Percentiles rank a stretch among this genome's conserved stretches.
phyloP scores from a whole-genome alignment of 1,140 invertebrate genomes.

The Ips typographus region DNA sequence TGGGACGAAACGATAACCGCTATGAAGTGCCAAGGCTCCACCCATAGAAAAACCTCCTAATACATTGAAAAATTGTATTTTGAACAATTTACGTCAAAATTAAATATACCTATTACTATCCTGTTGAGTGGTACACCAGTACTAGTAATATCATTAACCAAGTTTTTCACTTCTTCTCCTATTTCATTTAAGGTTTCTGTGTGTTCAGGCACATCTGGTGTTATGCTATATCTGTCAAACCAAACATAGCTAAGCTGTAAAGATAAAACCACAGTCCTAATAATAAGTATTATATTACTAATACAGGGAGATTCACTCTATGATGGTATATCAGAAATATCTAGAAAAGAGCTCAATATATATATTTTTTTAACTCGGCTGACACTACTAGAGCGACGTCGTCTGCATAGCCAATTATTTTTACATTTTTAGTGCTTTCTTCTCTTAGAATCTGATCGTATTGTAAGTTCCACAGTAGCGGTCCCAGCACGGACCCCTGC shows the following conservation, averaged over 20 bases:
- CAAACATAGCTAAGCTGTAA: constrained; percentile 64
- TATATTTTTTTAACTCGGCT: neutral
- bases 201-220: constrained; percentile 61
- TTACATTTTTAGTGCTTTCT: neutral
- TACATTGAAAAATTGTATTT: neutral
- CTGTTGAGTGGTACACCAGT: constrained; percentile 62
- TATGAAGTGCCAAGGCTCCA: constrained; percentile 67
- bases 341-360: neutral
- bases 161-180: constrained; percentile 57
- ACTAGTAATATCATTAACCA: constrained; percentile 65
- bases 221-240: constrained; percentile 67
- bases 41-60: constrained; percentile 78
- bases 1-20: constrained; percentile 62
- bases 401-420: neutral
- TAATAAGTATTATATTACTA: neutral
- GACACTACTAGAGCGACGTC: neutral
- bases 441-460: neutral
- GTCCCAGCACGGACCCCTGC: neutral
- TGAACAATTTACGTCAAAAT: neutral
- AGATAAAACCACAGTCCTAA: constrained; percentile 10
- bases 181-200: constrained; percentile 61
- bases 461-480: neutral
- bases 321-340: neutral
- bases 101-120: constrained; percentile 62
- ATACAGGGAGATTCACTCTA: too few relatives aligned